These are phyloP conservation scores for Sclerurus mexicanus DNA, from an alignment of 2,113 vertebrate genomes.

Conservation along the genomic window DNA sequence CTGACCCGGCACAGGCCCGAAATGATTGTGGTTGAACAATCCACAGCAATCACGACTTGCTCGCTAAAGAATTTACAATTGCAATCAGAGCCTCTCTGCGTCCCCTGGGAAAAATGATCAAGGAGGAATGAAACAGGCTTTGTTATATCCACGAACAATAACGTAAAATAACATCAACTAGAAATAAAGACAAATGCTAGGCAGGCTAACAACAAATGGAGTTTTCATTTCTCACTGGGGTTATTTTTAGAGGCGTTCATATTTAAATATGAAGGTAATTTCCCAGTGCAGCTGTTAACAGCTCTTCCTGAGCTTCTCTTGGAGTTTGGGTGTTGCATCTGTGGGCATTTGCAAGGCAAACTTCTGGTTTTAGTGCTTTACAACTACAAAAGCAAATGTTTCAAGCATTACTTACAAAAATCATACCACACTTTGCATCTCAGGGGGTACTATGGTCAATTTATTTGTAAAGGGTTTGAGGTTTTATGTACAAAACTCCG, in stretches of 20 bases:
- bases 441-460: background rate
- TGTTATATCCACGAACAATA: slow-evolving; percentile 5
- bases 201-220: slow-evolving; percentile 16
- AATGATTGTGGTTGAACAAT: slow-evolving; percentile 15
- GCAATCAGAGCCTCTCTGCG: background rate
- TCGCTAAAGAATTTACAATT: slow-evolving; percentile 10
- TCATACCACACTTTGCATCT: background rate
- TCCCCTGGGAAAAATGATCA: slow-evolving; percentile 30
- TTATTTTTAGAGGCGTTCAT: slow-evolving; percentile 31
- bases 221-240: background rate
- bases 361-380: background rate
- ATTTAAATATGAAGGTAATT: slow-evolving; percentile 47
- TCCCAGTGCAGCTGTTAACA: slow-evolving; percentile 51
- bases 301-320: slow-evolving; percentile 29
- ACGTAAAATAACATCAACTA: background rate
- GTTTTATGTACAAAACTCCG: background rate
- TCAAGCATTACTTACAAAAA: background rate
- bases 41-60: slow-evolving; percentile 6
- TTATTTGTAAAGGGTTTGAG: background rate
- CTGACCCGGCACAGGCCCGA: background rate
- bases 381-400: slow-evolving; percentile 20
- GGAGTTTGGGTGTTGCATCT: slow-evolving; percentile 22
- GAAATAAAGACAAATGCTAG: slow-evolving; percentile 46
- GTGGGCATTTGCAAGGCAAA: slow-evolving; percentile 33
- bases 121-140: slow-evolving; percentile 17